Evolutionary conservation across 2,113 vertebrate species (phyloP).

Genomic region (Macrotus californicus): DNA sequence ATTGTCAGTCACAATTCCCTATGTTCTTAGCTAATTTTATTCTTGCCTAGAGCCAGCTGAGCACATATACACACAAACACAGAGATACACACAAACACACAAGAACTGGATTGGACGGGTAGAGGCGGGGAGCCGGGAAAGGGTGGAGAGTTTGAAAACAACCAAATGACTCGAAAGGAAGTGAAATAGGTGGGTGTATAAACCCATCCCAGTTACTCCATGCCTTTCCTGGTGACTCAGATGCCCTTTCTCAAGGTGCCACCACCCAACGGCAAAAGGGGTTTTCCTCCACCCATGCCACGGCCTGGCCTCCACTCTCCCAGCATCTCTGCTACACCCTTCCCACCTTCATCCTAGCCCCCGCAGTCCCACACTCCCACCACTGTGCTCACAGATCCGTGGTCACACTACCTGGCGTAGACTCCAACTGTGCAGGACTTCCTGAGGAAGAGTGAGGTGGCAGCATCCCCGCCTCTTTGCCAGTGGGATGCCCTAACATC

Average conservation of each 20-base stretch:
- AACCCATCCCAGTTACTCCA: constrained; percentile 44
- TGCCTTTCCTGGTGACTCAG: constrained; percentile 55
- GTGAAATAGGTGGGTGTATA: constrained; percentile 27
- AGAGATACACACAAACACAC: neutral
- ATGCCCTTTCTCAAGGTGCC: neutral
- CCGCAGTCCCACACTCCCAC: too few species aligned
- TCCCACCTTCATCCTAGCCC: neutral
- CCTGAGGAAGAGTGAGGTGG: neutral
- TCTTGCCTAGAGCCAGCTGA: neutral
- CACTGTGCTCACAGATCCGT: neutral
- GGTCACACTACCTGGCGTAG: neutral
- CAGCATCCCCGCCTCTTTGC: neutral
- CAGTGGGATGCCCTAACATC: neutral
- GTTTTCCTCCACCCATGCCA: neutral
- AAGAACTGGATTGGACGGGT: neutral
- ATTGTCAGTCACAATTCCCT: neutral
- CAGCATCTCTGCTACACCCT: neutral
- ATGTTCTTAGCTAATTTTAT: neutral
- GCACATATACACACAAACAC: neutral
- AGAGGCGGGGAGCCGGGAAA: neutral
- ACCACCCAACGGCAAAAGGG: constrained; percentile 29
- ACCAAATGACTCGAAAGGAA: constrained; percentile 62
- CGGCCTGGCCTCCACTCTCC: neutral
- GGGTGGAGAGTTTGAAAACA: constrained; percentile 50
- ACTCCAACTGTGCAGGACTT: neutral